Evolutionary conservation across 2,797 vertebrate species (phyloP), one percentile per base, ranked within the genome.

Genomic region (Paedocypris micromegethes): DNA sequence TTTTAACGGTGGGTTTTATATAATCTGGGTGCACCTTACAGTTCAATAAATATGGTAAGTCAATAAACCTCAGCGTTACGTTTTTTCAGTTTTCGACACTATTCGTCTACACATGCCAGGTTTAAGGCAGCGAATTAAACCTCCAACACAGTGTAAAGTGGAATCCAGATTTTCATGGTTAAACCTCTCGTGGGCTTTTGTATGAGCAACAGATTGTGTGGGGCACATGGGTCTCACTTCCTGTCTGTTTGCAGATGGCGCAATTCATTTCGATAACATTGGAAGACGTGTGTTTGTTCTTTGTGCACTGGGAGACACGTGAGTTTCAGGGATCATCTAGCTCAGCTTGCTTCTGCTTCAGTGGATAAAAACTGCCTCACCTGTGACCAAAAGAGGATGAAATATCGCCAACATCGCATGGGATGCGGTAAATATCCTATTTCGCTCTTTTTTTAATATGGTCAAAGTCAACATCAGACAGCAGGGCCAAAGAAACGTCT

Each of bases 251-350:
- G 50, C 40, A 61, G 58, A 75, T 63, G 62, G 58, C 53, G 47
- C 49, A n/a, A 48, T 65, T 67, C 56, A 49, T 58, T 46, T 42
- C 57, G 53, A 50, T 78, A 79, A 77, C 78, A 76, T 64, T 74
- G 63, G 58, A 75, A 55, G 56, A 53, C 61, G 65, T 52, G 43
- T 65, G 56, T 70, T 49, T 65, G 67, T 42, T 57, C 56, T 75
- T 69, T 45, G 60, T 63, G 69, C 39, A 42, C 41, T 7, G 54
- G 49, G 56, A 70, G 41, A 2, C 52, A 75, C 76, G 70, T 46
- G 39, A 55, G 53, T 71, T 77, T 63, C 52, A 60, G 51, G 56
- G 53, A 60, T 58, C 44, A 54, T 64, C 56, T 37, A 5, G 44
- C 44, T 47, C 23, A 23, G 7, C 64, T 51, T 73, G 61, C 69